Percentiles rank a stretch among this genome's conserved stretches.
Evolutionary conservation across 2,113 vertebrate genomes (phyloP).

Genomic region (Hiodon tergisus): DNA sequence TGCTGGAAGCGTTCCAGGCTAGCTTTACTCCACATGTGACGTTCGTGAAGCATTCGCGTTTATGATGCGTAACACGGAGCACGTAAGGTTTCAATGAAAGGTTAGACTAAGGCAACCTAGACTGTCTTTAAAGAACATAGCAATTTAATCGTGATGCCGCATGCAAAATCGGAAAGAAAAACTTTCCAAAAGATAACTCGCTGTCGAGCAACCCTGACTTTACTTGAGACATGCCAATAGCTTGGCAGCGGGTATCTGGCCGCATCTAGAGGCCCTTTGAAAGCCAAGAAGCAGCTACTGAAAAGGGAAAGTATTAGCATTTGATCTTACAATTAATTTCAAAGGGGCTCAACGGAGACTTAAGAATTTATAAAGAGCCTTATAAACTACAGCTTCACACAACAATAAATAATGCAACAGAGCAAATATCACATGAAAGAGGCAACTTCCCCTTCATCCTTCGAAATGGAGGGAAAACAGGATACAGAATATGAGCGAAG

Average conservation of each 20-base stretch:
- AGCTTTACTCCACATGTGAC: too few relatives aligned
- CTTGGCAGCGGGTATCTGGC: background rate
- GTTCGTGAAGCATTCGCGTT: too few relatives aligned
- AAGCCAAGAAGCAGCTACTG: conserved; percentile 50
- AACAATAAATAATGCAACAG: conserved; percentile 59
- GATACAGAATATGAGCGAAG: background rate
- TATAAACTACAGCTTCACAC: conserved; percentile 54
- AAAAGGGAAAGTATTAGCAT: conserved; percentile 41
- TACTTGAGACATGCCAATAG: background rate
- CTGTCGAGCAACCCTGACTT: background rate
- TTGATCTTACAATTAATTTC: conserved; percentile 46
- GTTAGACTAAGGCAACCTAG: too few relatives aligned
- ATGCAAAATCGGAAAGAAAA: background rate
- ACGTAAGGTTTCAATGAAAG: background rate
- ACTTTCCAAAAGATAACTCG: background rate
- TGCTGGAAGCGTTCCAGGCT: too few relatives aligned
- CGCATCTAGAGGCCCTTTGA: conserved; percentile 4
- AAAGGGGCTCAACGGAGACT: conserved; percentile 55
- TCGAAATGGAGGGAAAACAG: background rate
- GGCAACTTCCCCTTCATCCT: conserved; percentile 8
- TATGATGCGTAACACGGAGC: too few relatives aligned
- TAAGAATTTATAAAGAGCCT: conserved; percentile 54
- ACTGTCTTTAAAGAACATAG: too few relatives aligned
- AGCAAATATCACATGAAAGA: conserved; percentile 37
- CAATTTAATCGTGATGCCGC: background rate